Evolutionary conservation across 2,113 vertebrate species (phyloP).

Genomic region (Triplophysa dalaica): DNA sequence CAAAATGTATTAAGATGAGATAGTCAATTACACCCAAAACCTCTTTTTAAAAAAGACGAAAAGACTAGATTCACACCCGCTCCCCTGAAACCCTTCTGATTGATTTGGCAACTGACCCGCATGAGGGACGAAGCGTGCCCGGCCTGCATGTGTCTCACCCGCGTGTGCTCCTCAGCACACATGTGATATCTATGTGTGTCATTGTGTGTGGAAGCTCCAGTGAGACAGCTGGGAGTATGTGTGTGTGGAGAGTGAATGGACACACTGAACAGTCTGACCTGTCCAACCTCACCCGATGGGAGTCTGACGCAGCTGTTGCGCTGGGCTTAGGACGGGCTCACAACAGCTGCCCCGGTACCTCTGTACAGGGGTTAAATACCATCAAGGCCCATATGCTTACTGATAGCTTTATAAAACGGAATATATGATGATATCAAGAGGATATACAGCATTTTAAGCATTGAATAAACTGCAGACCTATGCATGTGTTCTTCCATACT

Average conservation of each 20-base stretch:
- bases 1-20: conserved; percentile 28
- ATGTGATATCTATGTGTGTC: conserved; percentile 33
- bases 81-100: conserved; percentile 41
- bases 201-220: conserved; percentile 1
- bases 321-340: not conserved
- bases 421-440: too few species aligned
- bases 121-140: conserved; percentile 60
- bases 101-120: conserved; percentile 63
- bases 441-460: too few species aligned
- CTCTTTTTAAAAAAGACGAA: too few species aligned
- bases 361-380: conserved; percentile 24
- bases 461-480: too few species aligned
- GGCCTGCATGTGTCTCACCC: conserved; percentile 37
- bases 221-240: conserved; percentile 45
- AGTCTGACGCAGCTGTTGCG: conserved; percentile 43
- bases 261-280: conserved; percentile 39
- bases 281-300: conserved; percentile 21
- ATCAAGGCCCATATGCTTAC: not conserved
- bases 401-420: too few species aligned
- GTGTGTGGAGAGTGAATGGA: conserved; percentile 37
- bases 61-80: not conserved
- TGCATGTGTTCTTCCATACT: too few species aligned
- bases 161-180: conserved; percentile 11
- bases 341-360: conserved; percentile 50
- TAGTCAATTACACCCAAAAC: conserved; percentile 35